Evolutionary conservation across 2,888 invertebrate species (phyloP), one percentile per base, ranked within the genome.

Genomic region (Mesopsocus fuscifrons): DNA sequence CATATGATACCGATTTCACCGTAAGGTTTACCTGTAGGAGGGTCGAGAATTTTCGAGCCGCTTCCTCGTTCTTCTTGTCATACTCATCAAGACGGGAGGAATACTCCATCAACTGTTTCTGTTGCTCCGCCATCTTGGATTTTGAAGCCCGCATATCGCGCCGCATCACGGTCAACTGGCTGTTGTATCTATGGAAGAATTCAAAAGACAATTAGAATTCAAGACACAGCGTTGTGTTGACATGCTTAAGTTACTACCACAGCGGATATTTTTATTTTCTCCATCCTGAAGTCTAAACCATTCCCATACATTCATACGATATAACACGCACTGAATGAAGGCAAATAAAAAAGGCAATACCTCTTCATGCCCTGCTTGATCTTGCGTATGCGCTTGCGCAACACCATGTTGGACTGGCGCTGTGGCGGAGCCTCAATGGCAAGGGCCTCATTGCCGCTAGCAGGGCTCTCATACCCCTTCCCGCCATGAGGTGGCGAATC

Each of bases 11-110:
- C 20, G 11, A 30, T 46, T 34, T 53, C 56, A 79, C 79, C 73
- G 80, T 80, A n/a, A n/a, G n/a, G n/a, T n/a, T n/a, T n/a, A n/a
- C n/a, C n/a, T n/a, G n/a, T 54, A 88, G 64, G 50, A 88, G 65
- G 46, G 85, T 85, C 57, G 84, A 85, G 63, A 87, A 85, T 62
- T 88, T 88, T 45, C 85, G 71, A 41, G 85, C 79, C 47, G 81
- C 84, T 58, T 87, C 87, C 55, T 88, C 88, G 57, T 84, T 84
- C 57, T 88, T 88, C 61, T 85, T 87, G 54, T 87, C 87, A 52
- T 84, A 81, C 54, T 87, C 87, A 54, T 88, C 87, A 47, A 87
- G 68, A n/a, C 85, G 73, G 55, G 76, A 79, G 1, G 81, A 81
- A 57, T 83, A 84, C 54, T 82, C 82, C 49, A 80, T 56, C 35